phyloP scores from a whole-genome alignment of 1,140 invertebrate species.

The Drosophila ercepeae region DNA sequence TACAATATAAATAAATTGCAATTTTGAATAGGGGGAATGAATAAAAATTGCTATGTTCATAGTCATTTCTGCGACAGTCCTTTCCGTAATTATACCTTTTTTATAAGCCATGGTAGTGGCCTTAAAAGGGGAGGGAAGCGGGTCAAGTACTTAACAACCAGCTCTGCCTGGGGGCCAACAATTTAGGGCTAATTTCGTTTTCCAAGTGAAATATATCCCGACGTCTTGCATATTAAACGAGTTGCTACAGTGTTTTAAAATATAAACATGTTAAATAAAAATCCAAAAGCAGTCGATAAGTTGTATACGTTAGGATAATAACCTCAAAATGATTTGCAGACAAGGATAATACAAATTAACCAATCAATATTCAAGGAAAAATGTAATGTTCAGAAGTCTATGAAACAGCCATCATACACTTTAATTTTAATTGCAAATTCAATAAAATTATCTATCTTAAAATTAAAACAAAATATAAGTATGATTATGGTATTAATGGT shows the following conservation, averaged over 20 bases:
- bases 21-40: slow-evolving; percentile 18
- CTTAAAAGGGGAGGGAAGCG: slow-evolving; percentile 17
- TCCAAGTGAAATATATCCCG: slow-evolving; percentile 58
- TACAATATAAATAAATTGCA: slow-evolving; percentile 75
- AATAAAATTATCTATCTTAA: too few species aligned
- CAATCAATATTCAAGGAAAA: too few species aligned
- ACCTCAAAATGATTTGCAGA: too few species aligned
- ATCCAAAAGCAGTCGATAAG: too few species aligned
- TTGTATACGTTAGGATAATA: too few species aligned
- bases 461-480: too few species aligned
- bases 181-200: slow-evolving; percentile 74
- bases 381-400: too few species aligned
- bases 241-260: slow-evolving; percentile 38
- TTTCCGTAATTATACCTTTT: slow-evolving; percentile 22
- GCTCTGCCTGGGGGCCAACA: slow-evolving; percentile 48
- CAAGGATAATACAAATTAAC: too few species aligned
- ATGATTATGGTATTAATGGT: too few species aligned
- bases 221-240: slow-evolving; percentile 67
- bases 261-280: too few species aligned
- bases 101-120: slow-evolving; percentile 13
- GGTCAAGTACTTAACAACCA: slow-evolving; percentile 68
- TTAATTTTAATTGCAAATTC: too few species aligned
- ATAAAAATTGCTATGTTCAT: slow-evolving; percentile 5
- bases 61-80: not conserved
- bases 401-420: too few species aligned